Conservation (phyloP, 1,140 invertebrate genomes). For the Pachypsylla venusta region DNA sequence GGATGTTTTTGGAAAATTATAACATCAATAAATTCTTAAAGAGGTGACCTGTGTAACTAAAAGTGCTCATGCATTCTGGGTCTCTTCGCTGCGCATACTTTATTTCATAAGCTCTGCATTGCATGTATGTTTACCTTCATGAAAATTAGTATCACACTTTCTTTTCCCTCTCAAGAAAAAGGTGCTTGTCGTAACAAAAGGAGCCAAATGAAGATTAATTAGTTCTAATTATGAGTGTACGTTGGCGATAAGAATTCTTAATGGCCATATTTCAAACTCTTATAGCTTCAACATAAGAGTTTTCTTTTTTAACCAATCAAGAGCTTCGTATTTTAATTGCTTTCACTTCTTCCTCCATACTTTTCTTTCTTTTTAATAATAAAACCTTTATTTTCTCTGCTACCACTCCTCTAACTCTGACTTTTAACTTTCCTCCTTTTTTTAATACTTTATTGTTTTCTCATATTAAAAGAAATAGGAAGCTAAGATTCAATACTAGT, state of each 20-base stretch:
- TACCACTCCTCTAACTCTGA: neutral
- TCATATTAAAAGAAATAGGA: too few relatives aligned
- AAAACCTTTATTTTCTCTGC: constrained; percentile 8
- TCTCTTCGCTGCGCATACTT: too few relatives aligned
- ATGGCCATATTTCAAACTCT: constrained; percentile 9
- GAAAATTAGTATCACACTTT: too few relatives aligned
- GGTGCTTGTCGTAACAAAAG: neutral
- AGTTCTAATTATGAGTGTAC: neutral
- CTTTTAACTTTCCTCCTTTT: constrained; percentile 5
- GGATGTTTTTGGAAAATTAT: too few relatives aligned
- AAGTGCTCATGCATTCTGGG: too few relatives aligned
- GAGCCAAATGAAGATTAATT: constrained; percentile 5
- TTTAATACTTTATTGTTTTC: constrained; percentile 1
- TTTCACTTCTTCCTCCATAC: neutral
- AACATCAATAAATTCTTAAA: too few relatives aligned
- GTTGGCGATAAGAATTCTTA: neutral
- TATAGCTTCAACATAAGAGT: neutral
- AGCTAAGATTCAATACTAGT: too few relatives aligned
- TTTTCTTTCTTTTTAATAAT: constrained; percentile 8
- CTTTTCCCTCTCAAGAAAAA: too few relatives aligned
- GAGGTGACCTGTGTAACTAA: too few relatives aligned
- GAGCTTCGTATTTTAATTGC: neutral
- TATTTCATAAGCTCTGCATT: too few relatives aligned
- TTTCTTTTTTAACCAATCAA: constrained; percentile 7
- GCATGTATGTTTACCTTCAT: too few relatives aligned